A percentile compares a stretch with the other conserved stretches of the same genome.
Conservation (phyloP, 2,113 vertebrate genomes). For the Nipponia nippon region DNA sequence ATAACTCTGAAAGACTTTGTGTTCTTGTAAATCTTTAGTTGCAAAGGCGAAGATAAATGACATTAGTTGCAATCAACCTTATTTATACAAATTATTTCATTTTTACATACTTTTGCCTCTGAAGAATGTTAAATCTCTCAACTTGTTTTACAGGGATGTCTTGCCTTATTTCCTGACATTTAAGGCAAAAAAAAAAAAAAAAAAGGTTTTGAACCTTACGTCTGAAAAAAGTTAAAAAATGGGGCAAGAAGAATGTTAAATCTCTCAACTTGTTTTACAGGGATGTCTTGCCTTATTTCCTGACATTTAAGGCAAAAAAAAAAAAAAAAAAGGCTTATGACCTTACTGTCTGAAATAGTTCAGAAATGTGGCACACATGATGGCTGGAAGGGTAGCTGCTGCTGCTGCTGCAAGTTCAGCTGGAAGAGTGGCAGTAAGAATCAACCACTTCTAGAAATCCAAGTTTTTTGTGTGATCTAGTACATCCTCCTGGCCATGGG, state of each 20-base stretch:
- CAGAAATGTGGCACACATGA: background rate
- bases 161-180: background rate
- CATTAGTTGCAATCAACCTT: background rate
- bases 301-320: background rate
- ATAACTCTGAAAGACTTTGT: background rate
- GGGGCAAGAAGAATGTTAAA: background rate
- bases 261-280: background rate
- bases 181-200: background rate
- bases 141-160: background rate
- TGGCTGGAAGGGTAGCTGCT: background rate
- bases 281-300: background rate
- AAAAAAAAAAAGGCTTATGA: background rate
- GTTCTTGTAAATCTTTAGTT: background rate
- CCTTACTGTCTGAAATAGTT: background rate
- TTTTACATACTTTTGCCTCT: background rate
- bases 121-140: background rate
- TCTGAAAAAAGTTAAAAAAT: too few relatives aligned
- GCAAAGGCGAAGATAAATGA: background rate
- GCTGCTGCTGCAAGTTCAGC: background rate
- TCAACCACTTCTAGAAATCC: background rate
- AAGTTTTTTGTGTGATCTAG: background rate
- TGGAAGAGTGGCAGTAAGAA: background rate
- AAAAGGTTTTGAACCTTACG: background rate
- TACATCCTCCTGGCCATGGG: background rate
- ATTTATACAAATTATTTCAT: background rate